Conservation (phyloP, 2,113 vertebrate species). For the Nyctereutes procyonoides region DNA sequence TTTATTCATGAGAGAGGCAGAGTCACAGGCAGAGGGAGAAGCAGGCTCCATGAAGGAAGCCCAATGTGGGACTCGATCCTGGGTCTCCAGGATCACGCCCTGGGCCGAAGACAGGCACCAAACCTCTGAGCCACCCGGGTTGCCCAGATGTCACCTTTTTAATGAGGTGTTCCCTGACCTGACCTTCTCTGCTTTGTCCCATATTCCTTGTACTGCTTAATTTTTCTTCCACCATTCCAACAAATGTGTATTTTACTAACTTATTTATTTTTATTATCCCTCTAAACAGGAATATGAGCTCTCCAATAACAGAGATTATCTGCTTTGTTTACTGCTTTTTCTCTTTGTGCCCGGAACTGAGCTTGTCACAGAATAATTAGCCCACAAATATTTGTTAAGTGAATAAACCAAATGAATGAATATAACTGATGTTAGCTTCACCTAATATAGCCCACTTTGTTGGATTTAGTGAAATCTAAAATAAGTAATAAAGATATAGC, state of each 20-base stretch:
- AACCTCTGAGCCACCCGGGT: no score
- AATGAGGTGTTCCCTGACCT: background rate
- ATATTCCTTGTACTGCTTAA: background rate
- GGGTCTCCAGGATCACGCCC: no score
- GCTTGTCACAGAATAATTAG: background rate
- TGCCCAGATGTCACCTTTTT: background rate
- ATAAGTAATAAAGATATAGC: background rate
- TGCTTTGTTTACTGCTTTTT: slow-evolving; percentile 10
- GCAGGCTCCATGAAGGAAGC: no score
- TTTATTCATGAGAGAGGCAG: no score
- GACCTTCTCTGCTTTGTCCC: background rate
- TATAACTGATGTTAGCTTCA: background rate
- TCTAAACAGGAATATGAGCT: background rate
- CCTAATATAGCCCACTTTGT: background rate
- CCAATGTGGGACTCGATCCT: no score
- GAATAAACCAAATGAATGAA: background rate
- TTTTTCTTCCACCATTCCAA: background rate
- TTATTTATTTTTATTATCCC: background rate
- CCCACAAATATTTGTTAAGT: background rate
- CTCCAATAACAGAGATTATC: background rate
- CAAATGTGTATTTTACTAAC: background rate
- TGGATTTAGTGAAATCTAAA: background rate
- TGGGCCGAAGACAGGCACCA: no score
- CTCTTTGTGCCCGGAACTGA: background rate
- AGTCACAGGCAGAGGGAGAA: no score